Conservation (phyloP, 2,888 invertebrate species). For the Petrolisthes cinctipes region DNA sequence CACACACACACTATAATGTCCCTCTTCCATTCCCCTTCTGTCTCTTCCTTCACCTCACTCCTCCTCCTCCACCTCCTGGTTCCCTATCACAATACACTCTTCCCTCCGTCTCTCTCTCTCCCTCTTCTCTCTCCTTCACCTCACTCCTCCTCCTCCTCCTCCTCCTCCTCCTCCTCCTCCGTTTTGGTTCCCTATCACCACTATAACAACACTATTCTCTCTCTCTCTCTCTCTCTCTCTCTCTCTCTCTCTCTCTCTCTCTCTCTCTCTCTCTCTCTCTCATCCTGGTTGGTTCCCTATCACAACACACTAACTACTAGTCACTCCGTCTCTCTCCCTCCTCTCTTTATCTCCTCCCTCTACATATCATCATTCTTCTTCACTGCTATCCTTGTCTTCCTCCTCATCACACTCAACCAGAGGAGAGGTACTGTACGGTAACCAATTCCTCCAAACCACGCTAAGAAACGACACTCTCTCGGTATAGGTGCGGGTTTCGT, state of each 20-base stretch:
- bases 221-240: slow-evolving; percentile 29
- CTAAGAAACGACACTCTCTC: not conserved
- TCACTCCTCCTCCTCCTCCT: not conserved
- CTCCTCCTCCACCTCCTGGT: slow-evolving; percentile 1
- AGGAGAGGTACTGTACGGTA: no score
- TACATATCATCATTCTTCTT: not conserved
- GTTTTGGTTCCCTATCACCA: not conserved
- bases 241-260: slow-evolving; percentile 39
- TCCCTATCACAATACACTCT: not conserved
- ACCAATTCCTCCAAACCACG: not conserved
- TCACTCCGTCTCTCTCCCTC: not conserved
- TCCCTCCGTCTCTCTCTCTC: not conserved
- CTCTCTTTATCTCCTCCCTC: not conserved
- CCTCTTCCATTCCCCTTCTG: not conserved
- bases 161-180: not conserved
- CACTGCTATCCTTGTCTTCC: slow-evolving; percentile 4
- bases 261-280: slow-evolving; percentile 16
- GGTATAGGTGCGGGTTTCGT: no score
- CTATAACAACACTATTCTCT: not conserved
- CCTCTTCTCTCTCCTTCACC: not conserved
- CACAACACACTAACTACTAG: not conserved
- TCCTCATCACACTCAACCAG: no score
- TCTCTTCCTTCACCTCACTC: slow-evolving; percentile 24
- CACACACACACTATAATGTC: not conserved
- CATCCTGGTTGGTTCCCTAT: not conserved